Percentiles rank a stretch among this genome's conserved stretches.
These are phyloP conservation scores for Empis livida DNA, from an alignment of 2,888 invertebrate genomes.

Conservation along the genomic window DNA sequence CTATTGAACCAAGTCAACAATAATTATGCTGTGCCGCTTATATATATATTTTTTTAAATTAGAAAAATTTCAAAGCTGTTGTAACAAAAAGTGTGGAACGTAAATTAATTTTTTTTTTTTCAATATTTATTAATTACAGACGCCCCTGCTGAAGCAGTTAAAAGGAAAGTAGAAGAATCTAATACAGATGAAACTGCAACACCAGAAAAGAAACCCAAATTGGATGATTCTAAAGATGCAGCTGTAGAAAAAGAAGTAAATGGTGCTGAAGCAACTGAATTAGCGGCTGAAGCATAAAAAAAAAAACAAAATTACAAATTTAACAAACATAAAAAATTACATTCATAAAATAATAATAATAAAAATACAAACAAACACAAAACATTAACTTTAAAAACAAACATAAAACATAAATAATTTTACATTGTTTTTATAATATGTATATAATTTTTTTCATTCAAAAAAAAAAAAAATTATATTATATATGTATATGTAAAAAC, in stretches of 20 bases:
- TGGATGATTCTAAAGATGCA: slow-evolving; percentile 32
- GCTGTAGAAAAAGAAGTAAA: slow-evolving; percentile 24
- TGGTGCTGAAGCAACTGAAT: slow-evolving; percentile 35
- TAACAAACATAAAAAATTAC: slow-evolving; percentile 19
- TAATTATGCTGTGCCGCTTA: too few species aligned
- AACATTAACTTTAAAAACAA: slow-evolving; percentile 3
- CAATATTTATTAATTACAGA: slow-evolving; percentile 8
- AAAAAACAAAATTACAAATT: slow-evolving; percentile 13
- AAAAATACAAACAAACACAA: slow-evolving; percentile 12
- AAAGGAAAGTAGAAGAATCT: slow-evolving; percentile 31
- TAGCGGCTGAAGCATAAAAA: slow-evolving; percentile 32
- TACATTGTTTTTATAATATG: slow-evolving; percentile 11
- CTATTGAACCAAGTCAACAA: too few species aligned
- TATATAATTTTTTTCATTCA: slow-evolving; percentile 9
- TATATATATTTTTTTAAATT: too few species aligned
- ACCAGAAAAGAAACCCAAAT: slow-evolving; percentile 36
- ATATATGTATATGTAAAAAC: slow-evolving; percentile 12
- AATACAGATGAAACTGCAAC: slow-evolving; percentile 32
- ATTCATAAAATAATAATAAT: slow-evolving; percentile 14
- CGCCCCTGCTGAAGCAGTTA: slow-evolving; percentile 33
- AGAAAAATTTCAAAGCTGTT: too few species aligned
- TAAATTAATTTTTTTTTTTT: too few species aligned
- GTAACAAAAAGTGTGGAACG: too few species aligned
- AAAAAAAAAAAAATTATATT: too few species aligned
- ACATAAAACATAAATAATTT: slow-evolving; percentile 10